Evolutionary conservation across 2,113 vertebrate species (phyloP).

Genomic region (human): DNA sequence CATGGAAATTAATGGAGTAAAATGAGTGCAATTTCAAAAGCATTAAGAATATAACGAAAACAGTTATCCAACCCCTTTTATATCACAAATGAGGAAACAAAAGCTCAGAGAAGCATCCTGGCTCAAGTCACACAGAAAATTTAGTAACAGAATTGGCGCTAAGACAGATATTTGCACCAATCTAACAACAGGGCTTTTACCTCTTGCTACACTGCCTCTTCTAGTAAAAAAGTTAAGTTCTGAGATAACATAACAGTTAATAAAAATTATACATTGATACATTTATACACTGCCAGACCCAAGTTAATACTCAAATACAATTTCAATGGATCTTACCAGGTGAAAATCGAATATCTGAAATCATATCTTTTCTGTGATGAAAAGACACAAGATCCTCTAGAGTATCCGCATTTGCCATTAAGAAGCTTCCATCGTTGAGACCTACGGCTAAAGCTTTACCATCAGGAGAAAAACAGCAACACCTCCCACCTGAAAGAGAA

Average conservation of each 20-base stretch:
- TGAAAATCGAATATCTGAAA: constrained; percentile 98
- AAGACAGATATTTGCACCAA: not conserved
- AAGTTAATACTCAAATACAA: constrained; percentile 27
- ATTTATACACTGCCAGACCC: not conserved
- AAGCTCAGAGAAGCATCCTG: not conserved
- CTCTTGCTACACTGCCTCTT: not conserved
- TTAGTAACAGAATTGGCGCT: not conserved
- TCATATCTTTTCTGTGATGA: constrained; percentile 97
- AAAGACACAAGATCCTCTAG: constrained; percentile 98
- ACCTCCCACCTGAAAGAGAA: constrained; percentile 91
- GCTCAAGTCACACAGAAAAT: not conserved
- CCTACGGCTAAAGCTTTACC: constrained; percentile 97
- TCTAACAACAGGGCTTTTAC: not conserved
- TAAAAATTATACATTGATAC: not conserved
- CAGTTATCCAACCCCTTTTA: not conserved
- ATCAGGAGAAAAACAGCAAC: constrained; percentile 98
- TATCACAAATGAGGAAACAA: not conserved
- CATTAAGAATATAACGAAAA: constrained; percentile 1
- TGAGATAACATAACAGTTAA: constrained; percentile 1
- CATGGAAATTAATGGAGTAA: not conserved
- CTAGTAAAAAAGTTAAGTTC: not conserved
- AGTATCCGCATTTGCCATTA: constrained; percentile 98
- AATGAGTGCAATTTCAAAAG: constrained; percentile 27
- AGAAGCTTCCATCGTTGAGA: constrained; percentile 96
- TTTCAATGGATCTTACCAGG: constrained; percentile 87